Evolutionary conservation across 2,888 invertebrate genomes (phyloP), one percentile per base, ranked within the genome.

Genomic region (Hyles lineata): DNA sequence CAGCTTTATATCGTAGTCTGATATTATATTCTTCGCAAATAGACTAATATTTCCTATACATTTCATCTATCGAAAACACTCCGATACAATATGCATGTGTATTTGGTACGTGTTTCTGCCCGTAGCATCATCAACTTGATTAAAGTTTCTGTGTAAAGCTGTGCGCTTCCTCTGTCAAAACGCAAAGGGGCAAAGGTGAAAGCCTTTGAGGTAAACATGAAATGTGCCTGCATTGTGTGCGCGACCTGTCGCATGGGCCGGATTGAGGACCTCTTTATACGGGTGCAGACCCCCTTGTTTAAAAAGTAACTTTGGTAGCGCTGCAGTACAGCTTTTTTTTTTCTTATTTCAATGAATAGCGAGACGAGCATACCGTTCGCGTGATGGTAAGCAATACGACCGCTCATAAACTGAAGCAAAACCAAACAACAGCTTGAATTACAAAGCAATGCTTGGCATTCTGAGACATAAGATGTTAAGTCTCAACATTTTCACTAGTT

Each of bases 171-270:
- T 63, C 35, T 29, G 61, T 63, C 63, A 23, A 63, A 63, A 63
- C 43, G 63, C 32, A 32, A 62, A 62, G 32, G 61, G 61, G 61
- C 63, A 63, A 63, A 63, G 63, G 63, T 63, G 63, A 63, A 63
- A 63, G 63, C 63, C 43, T 43, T 21, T 43, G 21, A 43, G 63
- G 21, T 43, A 35, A 60, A 60, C 60, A 60, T 60, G 25, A 60
- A 63, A 43, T 63, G 63, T 63, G 21, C 35, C 63, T 63, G 63
- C 21, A 63, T 63, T 63, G 63, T 63, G 35, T 17, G 23, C 25
- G 60, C 15, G 25, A 23, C n/a, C 70, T 29, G 17, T 55, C 19
- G 0, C 4, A 29, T 50, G 52, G 55, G 7, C 29, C n/a, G 55
- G n/a, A 11, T n/a, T 52, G 19, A 29, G 29, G 11, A 8, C 11